Base-by-base conservation (phyloP, 1,140 invertebrate genomes). In the Aradophagus sp. region DNA sequence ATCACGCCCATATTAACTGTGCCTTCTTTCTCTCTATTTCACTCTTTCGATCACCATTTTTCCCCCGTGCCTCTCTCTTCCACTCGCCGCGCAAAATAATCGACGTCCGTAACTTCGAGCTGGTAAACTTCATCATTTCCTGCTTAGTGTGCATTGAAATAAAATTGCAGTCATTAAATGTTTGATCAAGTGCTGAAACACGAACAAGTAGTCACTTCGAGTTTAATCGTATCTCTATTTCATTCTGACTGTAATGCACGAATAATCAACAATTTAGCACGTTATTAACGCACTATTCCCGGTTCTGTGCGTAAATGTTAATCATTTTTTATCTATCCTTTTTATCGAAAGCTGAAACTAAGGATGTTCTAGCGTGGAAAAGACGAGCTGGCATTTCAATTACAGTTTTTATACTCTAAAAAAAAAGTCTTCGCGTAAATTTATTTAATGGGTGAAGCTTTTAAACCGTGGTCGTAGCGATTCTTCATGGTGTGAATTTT, bases 1-100 rank as follows among this genome's bases (percentile, higher is more conserved):
- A 73, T 73, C 70, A 68, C 70, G 70, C 70, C 70, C 71, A 73
- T 73, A 68, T 73, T 73, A 73, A 68, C 63, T 65, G 71, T 48
- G 63, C 41, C 41, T 68, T 55, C 61, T 59, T 55, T 47, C 45
- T 48, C 48, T 39, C 34, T 16, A 14, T 12, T 13, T 29, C 26
- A n/a, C n/a, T n/a, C n/a, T n/a, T n/a, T n/a, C n/a, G n/a, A n/a
- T n/a, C n/a, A n/a, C n/a, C n/a, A n/a, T n/a, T n/a, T n/a, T n/a
- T n/a, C 7, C 35, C 36, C 15, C 26, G 35, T 26, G 32, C 17
- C 19, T 67, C 26, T 58, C 47, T 52, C 29, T 41, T n/a, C n/a
- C 32, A 8, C 39, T 31, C 48, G 3, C 23, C 27, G 19, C 61
- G 27, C 45, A 50, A 62, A 72, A 62, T 45, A 52, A 62, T 38